phyloP scores from a whole-genome alignment of 2,797 vertebrate species.

The Eulemur coronatus region DNA sequence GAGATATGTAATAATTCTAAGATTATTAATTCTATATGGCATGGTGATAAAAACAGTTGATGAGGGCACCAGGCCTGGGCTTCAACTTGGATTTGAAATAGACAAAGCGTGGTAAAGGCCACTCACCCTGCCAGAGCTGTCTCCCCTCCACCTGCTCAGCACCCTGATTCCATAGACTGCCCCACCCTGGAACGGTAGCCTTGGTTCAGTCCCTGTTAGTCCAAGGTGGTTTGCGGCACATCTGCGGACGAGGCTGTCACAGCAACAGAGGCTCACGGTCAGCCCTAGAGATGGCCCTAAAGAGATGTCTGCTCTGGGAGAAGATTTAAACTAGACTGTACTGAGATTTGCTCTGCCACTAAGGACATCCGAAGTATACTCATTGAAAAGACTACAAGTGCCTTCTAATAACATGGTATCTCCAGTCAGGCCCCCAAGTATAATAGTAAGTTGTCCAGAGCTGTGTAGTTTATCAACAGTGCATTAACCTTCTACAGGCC shows the following conservation, averaged over 20 bases:
- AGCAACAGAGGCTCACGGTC: not conserved
- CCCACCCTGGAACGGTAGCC: not conserved
- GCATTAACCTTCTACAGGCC: not conserved
- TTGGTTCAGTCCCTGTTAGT: not conserved
- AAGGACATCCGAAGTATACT: not conserved
- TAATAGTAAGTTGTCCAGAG: not conserved
- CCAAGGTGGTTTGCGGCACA: not conserved
- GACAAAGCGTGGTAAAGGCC: not conserved
- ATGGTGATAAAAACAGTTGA: not conserved
- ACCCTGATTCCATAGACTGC: not conserved
- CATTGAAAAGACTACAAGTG: not conserved
- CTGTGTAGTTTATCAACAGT: constrained; percentile 10
- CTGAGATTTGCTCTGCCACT: not conserved
- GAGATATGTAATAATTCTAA: not conserved
- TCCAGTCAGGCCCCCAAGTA: not conserved
- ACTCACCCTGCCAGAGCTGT: not conserved
- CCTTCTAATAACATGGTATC: not conserved
- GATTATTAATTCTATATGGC: not conserved
- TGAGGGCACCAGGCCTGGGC: not conserved
- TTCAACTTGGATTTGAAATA: constrained; percentile 12
- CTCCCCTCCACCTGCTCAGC: not conserved
- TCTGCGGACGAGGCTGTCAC: not conserved
- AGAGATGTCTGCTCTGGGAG: not conserved
- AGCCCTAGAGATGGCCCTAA: not conserved
- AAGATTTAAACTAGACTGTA: not conserved